Percentiles rank a stretch among this genome's conserved stretches.
phyloP scores from a whole-genome alignment of 2,797 vertebrate genomes.

The Lindbergichthys nudifrons region DNA sequence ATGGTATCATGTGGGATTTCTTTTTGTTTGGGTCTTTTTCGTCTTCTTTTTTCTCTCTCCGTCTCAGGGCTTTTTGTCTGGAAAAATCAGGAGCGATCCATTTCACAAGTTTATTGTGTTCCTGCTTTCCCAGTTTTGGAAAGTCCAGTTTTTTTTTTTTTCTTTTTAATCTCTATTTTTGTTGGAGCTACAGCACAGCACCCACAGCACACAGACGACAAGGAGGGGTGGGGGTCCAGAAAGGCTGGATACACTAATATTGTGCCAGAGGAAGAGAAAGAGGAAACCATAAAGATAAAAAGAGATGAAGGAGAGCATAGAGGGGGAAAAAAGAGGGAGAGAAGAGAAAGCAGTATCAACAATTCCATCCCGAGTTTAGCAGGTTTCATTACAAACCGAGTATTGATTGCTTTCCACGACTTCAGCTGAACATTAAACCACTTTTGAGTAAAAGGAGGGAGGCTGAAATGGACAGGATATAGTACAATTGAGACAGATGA shows the following conservation, averaged over 20 bases:
- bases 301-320: constrained; percentile 14
- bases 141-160: constrained; percentile 67
- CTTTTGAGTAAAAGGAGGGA: constrained; percentile 53
- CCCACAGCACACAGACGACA: constrained; percentile 84
- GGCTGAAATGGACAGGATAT: constrained; percentile 43
- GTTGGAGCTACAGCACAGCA: constrained; percentile 86
- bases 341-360: constrained; percentile 58
- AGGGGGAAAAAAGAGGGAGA: constrained; percentile 23
- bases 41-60: constrained; percentile 80
- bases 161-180: constrained; percentile 76
- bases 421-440: constrained; percentile 71
- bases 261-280: constrained; percentile 77
- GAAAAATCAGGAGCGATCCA: constrained; percentile 75
- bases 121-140: constrained; percentile 68
- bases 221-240: constrained; percentile 62
- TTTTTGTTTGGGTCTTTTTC: constrained; percentile 39
- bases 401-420: constrained; percentile 74
- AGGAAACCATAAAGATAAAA: constrained; percentile 39
- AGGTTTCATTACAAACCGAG: constrained; percentile 67
- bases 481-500: constrained; percentile 55
- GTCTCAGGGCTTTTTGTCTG: constrained; percentile 68
- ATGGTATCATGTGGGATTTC: constrained; percentile 63
- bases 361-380: constrained; percentile 68
- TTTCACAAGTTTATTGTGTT: constrained; percentile 69
- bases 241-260: constrained; percentile 69